Conservation (phyloP, 2,113 vertebrate genomes). For the Craseonycteris thonglongyai region DNA sequence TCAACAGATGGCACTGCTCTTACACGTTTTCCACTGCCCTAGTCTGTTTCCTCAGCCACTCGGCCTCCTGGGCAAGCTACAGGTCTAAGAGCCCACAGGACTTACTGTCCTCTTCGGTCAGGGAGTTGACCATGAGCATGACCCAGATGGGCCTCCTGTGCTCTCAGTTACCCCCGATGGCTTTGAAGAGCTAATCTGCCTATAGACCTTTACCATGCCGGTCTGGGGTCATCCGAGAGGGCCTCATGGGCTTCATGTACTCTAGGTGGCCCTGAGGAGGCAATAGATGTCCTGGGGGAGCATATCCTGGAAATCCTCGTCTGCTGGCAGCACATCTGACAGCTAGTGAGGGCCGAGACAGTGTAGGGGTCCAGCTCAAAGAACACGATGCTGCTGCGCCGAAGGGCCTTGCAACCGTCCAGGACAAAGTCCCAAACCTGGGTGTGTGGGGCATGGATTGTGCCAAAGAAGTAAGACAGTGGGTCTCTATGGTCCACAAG, state of each 20-base stretch:
- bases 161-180: slow-evolving; percentile 92
- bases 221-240: slow-evolving; percentile 91
- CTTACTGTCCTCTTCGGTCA: slow-evolving; percentile 89
- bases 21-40: slow-evolving; percentile 92
- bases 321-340: slow-evolving; percentile 89
- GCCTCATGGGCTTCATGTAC: slow-evolving; percentile 92
- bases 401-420: slow-evolving; percentile 90
- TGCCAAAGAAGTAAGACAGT: slow-evolving; percentile 90
- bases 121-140: slow-evolving; percentile 92
- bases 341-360: slow-evolving; percentile 87
- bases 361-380: slow-evolving; percentile 91
- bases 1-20: slow-evolving; percentile 91
- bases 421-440: slow-evolving; percentile 92
- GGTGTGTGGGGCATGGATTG: slow-evolving; percentile 89
- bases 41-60: slow-evolving; percentile 87
- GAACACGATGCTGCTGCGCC: slow-evolving; percentile 88
- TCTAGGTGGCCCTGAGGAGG: slow-evolving; percentile 88
- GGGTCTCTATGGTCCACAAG: slow-evolving; percentile 92
- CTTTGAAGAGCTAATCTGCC: slow-evolving; percentile 91
- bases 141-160: slow-evolving; percentile 90
- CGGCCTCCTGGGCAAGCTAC: slow-evolving; percentile 90
- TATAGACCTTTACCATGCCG: slow-evolving; percentile 89
- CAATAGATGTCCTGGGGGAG: slow-evolving; percentile 86
- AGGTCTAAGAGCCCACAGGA: slow-evolving; percentile 87
- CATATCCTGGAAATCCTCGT: slow-evolving; percentile 88